These are phyloP conservation scores for Microtus pennsylvanicus DNA, from an alignment of 2,113 vertebrate genomes.

Conservation along the genomic window DNA sequence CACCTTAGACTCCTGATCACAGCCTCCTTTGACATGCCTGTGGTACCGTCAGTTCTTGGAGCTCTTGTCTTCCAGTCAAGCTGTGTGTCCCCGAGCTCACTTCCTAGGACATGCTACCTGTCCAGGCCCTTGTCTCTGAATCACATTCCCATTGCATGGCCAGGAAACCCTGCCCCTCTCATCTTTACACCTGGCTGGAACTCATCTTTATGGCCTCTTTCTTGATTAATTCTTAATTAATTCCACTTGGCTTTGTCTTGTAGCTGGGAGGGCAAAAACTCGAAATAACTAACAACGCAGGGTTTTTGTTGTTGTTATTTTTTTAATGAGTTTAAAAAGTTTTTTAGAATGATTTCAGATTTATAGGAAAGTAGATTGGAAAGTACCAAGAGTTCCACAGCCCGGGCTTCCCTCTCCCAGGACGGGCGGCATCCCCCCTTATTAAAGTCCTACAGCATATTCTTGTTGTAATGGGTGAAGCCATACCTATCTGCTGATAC, in stretches of 20 bases:
- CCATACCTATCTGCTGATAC: neutral
- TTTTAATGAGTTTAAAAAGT: neutral
- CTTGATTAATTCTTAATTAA: neutral
- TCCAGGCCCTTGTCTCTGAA: neutral
- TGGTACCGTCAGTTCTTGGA: neutral
- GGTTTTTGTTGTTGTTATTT: neutral
- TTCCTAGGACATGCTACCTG: no score
- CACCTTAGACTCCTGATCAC: neutral
- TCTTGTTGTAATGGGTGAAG: neutral
- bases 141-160: neutral
- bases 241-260: neutral
- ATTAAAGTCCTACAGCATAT: neutral
- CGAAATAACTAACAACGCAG: conserved; percentile 1
- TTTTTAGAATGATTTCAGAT: conserved; percentile 2
- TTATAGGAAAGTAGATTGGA: conserved; percentile 44
- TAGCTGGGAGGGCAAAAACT: neutral
- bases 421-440: neutral
- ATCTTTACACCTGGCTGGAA: neutral
- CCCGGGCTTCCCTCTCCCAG: neutral
- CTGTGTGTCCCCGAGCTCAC: no score
- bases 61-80: neutral
- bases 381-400: conserved; percentile 51
- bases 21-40: neutral
- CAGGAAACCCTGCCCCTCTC: neutral
- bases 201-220: neutral